Percentiles rank a stretch among this genome's conserved stretches.
Evolutionary conservation across 2,888 invertebrate species (phyloP).

Genomic region (Heliconius erato): DNA sequence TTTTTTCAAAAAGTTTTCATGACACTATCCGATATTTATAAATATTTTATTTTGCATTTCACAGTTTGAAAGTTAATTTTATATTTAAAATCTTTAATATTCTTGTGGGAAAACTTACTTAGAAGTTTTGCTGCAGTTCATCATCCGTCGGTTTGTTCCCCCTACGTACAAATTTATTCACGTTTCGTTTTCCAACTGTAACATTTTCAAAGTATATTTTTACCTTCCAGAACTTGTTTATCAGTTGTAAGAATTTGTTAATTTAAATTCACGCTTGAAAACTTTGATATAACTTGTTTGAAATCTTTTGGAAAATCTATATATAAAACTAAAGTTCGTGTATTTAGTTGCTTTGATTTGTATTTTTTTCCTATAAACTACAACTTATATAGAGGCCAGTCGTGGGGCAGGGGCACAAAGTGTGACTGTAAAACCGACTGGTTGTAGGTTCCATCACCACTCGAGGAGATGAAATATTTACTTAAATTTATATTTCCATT

Average conservation of each 20-base stretch:
- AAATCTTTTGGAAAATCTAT: constrained; percentile 28
- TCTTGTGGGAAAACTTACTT: constrained; percentile 40
- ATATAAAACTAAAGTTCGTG: background rate
- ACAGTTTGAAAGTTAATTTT: constrained; percentile 29
- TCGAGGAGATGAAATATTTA: too few relatives aligned
- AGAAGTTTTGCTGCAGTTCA: constrained; percentile 48
- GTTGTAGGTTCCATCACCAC: too few relatives aligned
- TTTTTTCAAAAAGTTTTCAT: background rate
- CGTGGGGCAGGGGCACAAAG: too few relatives aligned
- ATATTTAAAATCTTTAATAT: constrained; percentile 43
- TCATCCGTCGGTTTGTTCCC: constrained; percentile 46
- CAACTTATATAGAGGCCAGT: too few relatives aligned
- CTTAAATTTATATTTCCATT: too few relatives aligned
- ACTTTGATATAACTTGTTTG: constrained; percentile 32
- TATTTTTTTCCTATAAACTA: background rate
- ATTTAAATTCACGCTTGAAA: constrained; percentile 41
- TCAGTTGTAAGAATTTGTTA: constrained; percentile 48
- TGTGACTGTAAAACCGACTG: too few relatives aligned
- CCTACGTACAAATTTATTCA: constrained; percentile 48
- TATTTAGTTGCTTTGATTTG: background rate
- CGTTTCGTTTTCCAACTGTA: constrained; percentile 45
- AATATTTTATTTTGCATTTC: background rate
- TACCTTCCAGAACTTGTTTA: constrained; percentile 43
- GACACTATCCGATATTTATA: background rate
- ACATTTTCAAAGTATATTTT: constrained; percentile 46